phyloP scores from a whole-genome alignment of 2,888 invertebrate species.

The Brachylomia viminalis region DNA sequence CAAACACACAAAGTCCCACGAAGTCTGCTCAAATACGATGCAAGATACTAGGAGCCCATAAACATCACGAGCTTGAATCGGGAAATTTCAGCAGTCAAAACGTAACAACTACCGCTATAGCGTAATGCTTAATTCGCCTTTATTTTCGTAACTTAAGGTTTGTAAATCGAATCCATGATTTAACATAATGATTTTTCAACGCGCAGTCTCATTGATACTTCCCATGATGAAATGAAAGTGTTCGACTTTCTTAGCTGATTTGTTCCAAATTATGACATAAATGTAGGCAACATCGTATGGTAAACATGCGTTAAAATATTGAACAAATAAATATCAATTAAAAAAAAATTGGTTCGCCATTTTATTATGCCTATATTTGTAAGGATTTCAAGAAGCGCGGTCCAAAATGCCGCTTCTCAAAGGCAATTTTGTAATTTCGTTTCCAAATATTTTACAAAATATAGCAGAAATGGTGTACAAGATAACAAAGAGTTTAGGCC shows the following conservation, averaged over 20 bases:
- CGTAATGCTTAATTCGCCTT: background rate
- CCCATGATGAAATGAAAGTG: background rate
- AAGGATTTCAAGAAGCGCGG: background rate
- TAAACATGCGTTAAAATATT: background rate
- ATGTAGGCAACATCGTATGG: background rate
- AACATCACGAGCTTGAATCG: conserved; percentile 5
- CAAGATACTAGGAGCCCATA: conserved; percentile 59
- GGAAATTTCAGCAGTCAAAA: background rate
- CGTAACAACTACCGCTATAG: background rate
- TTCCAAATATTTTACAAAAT: background rate
- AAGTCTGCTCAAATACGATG: conserved; percentile 27
- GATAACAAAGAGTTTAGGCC: conserved; percentile 17
- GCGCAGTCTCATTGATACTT: background rate
- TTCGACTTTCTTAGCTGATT: background rate
- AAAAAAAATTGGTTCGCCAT: background rate
- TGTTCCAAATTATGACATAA: conserved; percentile 25
- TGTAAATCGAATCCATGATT: conserved; percentile 4
- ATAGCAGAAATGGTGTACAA: conserved; percentile 8
- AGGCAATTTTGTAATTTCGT: background rate
- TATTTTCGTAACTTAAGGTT: fast-evolving
- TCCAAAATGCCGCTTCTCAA: background rate
- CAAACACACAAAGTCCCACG: background rate
- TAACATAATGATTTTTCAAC: background rate
- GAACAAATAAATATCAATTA: background rate
- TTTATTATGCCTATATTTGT: background rate